phyloP scores from a whole-genome alignment of 2,888 invertebrate species.

The Chaetogeoica ovagalla region DNA sequence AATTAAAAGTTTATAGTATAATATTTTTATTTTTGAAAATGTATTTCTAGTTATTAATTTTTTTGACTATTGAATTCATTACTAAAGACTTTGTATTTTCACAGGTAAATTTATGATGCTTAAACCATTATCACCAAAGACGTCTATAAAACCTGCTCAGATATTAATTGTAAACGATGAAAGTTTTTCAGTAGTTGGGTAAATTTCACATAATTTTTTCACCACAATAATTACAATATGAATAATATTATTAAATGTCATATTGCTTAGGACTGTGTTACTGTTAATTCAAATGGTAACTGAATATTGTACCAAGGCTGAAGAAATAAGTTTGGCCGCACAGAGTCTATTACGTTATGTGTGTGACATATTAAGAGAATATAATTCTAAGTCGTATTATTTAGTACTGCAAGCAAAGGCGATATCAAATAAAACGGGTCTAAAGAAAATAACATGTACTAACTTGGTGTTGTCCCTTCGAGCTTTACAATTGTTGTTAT shows the following conservation, averaged over 20 bases:
- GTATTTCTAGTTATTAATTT: not conserved
- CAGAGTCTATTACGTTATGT: constrained; percentile 81
- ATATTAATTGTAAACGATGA: constrained; percentile 69
- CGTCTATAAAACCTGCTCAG: constrained; percentile 55
- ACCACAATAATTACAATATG: not conserved
- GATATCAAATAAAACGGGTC: constrained; percentile 81
- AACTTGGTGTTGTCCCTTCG: constrained; percentile 86
- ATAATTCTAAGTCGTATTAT: constrained; percentile 88
- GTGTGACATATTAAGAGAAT: constrained; percentile 84
- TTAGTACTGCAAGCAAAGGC: constrained; percentile 96
- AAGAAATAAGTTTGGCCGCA: constrained; percentile 62
- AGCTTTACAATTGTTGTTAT: constrained; percentile 78
- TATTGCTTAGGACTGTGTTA: constrained; percentile 69
- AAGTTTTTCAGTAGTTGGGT: constrained; percentile 74
- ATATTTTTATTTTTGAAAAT: not conserved
- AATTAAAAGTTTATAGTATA: not conserved
- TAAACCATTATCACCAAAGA: constrained; percentile 54
- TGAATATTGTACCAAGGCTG: constrained; percentile 78
- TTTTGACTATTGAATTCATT: not conserved
- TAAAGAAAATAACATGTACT: constrained; percentile 91
- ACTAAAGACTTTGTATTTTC: constrained; percentile 17
- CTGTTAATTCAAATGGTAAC: constrained; percentile 86
- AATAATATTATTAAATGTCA: constrained; percentile 3
- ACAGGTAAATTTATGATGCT: constrained; percentile 57
- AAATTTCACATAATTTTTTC: constrained; percentile 51